A percentile compares a stretch with the other conserved stretches of the same genome.
These are phyloP conservation scores for Gari tellinella DNA, from an alignment of 2,888 invertebrate species.

Conservation along the genomic window DNA sequence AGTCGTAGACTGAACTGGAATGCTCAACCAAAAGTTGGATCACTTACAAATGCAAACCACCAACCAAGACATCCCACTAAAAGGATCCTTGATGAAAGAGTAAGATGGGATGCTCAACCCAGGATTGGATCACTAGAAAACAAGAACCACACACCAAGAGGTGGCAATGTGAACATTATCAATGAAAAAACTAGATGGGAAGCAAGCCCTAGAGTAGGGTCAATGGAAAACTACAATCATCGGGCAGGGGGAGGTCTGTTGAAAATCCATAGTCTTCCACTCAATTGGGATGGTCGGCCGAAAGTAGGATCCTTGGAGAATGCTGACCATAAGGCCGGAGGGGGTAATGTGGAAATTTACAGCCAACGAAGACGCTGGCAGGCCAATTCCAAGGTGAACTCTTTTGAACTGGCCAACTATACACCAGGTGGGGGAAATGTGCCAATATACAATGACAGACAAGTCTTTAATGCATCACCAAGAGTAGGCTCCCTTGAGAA, in stretches of 20 bases:
- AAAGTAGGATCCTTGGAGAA: conserved; percentile 73
- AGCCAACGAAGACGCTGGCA: conserved; percentile 67
- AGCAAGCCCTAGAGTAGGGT: conserved; percentile 66
- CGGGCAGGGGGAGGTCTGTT: conserved; percentile 69
- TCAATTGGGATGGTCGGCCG: conserved; percentile 38
- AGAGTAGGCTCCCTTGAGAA: conserved; percentile 74
- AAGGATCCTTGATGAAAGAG: conserved; percentile 43
- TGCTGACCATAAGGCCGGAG: conserved; percentile 63
- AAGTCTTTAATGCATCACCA: conserved; percentile 36
- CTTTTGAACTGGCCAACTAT: conserved; percentile 67
- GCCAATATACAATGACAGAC: conserved; percentile 43
- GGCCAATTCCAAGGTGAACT: conserved; percentile 67
- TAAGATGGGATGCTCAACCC: conserved; percentile 52
- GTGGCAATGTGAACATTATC: conserved; percentile 63
- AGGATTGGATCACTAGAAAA: conserved; percentile 73
- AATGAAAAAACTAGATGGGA: conserved; percentile 68
- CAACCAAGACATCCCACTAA: conserved; percentile 67
- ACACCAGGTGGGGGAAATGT: conserved; percentile 71
- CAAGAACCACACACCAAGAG: conserved; percentile 58
- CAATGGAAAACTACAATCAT: conserved; percentile 69
- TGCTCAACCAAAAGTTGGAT: conserved; percentile 71
- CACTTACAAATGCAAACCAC: conserved; percentile 71
- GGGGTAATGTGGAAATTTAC: conserved; percentile 64
- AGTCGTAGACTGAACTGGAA: conserved; percentile 64
- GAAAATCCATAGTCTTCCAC: conserved; percentile 44